Evolutionary conservation across 2,113 vertebrate species (phyloP).

Genomic region (Embiotoca jacksoni): DNA sequence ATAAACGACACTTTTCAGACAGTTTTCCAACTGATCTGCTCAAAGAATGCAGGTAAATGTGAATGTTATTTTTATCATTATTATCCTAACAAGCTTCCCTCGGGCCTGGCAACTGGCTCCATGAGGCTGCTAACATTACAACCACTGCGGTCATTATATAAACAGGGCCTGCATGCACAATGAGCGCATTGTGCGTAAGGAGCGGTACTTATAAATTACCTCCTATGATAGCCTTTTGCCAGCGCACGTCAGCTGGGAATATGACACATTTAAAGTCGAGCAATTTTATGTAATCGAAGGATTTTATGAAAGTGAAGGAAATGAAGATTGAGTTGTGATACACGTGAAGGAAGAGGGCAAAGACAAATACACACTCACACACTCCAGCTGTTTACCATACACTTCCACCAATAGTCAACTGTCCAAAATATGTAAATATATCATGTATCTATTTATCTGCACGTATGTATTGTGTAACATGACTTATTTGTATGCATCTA

Average conservation of each 20-base stretch:
- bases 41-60: constrained; percentile 61
- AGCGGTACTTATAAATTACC: constrained; percentile 62
- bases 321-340: constrained; percentile 46
- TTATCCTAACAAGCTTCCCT: constrained; percentile 74
- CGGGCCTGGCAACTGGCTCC: constrained; percentile 66
- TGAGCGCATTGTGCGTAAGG: constrained; percentile 76
- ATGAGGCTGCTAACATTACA: constrained; percentile 75
- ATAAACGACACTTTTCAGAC: constrained; percentile 4
- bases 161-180: constrained; percentile 75
- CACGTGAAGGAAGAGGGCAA: constrained; percentile 56
- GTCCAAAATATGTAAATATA: too few relatives aligned
- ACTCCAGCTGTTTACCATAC: too few relatives aligned
- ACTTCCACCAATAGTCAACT: too few relatives aligned
- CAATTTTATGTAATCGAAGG: constrained; percentile 42
- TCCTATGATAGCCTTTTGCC: constrained; percentile 51
- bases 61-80: constrained; percentile 77
- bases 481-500: too few relatives aligned
- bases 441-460: too few relatives aligned
- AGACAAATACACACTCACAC: constrained; percentile 34
- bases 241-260: constrained; percentile 35
- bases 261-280: constrained; percentile 41
- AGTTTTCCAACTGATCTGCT: constrained; percentile 12
- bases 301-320: constrained; percentile 54
- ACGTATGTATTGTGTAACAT: too few relatives aligned
- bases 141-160: constrained; percentile 66